These are phyloP conservation scores for Hybognathus amarus DNA, from an alignment of 2,797 vertebrate species.

Conservation along the genomic window DNA sequence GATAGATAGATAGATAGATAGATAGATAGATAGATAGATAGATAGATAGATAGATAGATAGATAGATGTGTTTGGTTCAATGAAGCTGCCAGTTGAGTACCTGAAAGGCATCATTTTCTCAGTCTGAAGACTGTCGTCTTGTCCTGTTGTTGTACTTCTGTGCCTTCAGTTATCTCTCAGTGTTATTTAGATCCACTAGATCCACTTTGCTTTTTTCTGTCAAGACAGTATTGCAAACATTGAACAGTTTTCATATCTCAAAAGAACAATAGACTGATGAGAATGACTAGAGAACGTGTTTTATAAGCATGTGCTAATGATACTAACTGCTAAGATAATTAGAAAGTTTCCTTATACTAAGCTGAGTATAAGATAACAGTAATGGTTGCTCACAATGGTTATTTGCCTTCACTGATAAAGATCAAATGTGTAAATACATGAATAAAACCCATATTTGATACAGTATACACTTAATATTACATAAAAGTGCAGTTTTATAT, in stretches of 20 bases:
- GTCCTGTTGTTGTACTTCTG: not conserved
- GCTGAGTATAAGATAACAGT: not conserved
- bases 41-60: too few species aligned
- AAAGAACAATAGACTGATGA: not conserved
- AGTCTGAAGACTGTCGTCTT: constrained; percentile 5
- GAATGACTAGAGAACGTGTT: not conserved
- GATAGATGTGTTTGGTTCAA: not conserved
- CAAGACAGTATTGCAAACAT: not conserved
- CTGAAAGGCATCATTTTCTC: not conserved
- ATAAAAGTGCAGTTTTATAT: not conserved
- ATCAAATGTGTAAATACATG: not conserved
- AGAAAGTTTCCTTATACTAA: not conserved
- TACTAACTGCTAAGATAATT: not conserved
- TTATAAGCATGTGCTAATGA: not conserved
- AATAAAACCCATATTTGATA: not conserved
- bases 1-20: not conserved
- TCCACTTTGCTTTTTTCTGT: not conserved
- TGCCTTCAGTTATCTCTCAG: not conserved
- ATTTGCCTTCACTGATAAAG: not conserved
- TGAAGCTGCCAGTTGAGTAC: not conserved
- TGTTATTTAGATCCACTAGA: constrained; percentile 11
- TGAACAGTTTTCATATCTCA: not conserved
- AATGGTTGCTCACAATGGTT: not conserved
- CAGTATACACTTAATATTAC: not conserved
- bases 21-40: not conserved